Conservation (phyloP, 2,797 vertebrate genomes). For the Eptatretus atami region DNA sequence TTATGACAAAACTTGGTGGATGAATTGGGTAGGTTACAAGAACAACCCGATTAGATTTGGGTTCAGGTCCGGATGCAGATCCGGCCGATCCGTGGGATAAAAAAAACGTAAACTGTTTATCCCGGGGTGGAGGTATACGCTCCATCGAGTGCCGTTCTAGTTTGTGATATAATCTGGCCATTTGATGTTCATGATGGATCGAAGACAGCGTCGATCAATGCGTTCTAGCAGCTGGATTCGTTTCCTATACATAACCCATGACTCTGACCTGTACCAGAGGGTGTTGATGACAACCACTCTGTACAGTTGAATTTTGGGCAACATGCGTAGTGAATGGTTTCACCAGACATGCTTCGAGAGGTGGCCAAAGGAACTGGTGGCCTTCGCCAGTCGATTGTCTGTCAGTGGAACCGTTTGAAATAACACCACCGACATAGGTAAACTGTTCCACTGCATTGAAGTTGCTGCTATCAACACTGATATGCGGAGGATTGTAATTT, state of each 20-base stretch:
- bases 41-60: too few species aligned
- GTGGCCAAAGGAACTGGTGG: neutral
- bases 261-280: neutral
- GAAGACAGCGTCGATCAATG: neutral
- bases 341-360: neutral
- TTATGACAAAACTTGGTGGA: too few species aligned
- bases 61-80: too few species aligned
- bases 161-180: conserved; percentile 1
- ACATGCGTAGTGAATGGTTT: neutral
- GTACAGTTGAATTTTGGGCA: neutral
- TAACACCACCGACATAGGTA: neutral
- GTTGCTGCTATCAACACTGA: neutral
- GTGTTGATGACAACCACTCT: neutral
- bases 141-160: neutral
- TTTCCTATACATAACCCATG: conserved; percentile 1
- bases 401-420: neutral
- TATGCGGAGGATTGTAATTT: neutral
- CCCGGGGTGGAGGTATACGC: too few species aligned
- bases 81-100: too few species aligned
- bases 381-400: neutral
- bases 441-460: conserved; percentile 2
- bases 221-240: neutral
- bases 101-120: too few species aligned
- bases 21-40: too few species aligned
- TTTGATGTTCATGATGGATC: neutral